These are phyloP conservation scores for Malurus melanocephalus DNA, from an alignment of 2,113 vertebrate genomes.

Conservation along the genomic window DNA sequence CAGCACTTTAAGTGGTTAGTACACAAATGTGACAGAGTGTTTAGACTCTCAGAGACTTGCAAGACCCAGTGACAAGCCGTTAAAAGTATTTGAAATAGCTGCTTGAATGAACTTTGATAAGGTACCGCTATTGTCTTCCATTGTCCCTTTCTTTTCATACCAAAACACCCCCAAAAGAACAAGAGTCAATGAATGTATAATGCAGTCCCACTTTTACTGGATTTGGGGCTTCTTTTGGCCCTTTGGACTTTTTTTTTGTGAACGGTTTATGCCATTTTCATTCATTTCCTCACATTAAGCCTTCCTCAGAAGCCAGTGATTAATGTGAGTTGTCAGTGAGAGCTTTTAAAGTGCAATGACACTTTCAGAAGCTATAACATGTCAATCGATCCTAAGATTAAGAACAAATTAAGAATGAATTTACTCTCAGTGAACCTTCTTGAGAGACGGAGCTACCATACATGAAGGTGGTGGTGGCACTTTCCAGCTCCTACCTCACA, in stretches of 20 bases:
- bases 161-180: slow-evolving; percentile 81
- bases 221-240: slow-evolving; percentile 65
- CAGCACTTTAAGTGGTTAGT: slow-evolving; percentile 94
- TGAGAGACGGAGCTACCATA: neutral
- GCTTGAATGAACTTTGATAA: slow-evolving; percentile 90
- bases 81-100: slow-evolving; percentile 93
- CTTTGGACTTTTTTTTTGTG: slow-evolving; percentile 71
- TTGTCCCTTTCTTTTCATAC: slow-evolving; percentile 81
- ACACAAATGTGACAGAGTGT: slow-evolving; percentile 98
- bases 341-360: slow-evolving; percentile 67
- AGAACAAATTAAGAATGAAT: slow-evolving; percentile 70
- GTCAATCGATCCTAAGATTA: slow-evolving; percentile 48
- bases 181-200: slow-evolving; percentile 88
- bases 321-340: slow-evolving; percentile 64
- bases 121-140: slow-evolving; percentile 84
- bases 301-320: slow-evolving; percentile 63
- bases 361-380: slow-evolving; percentile 46
- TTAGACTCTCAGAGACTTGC: slow-evolving; percentile 86
- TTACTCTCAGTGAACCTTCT: slow-evolving; percentile 30
- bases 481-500: neutral
- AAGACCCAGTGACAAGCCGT: slow-evolving; percentile 93
- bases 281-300: slow-evolving; percentile 68
- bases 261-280: slow-evolving; percentile 73
- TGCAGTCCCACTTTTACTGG: slow-evolving; percentile 80
- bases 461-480: neutral